Evolutionary conservation across 2,888 invertebrate species (phyloP), one percentile per base, ranked within the genome.

Genomic region (Ophonus ardosiacus): DNA sequence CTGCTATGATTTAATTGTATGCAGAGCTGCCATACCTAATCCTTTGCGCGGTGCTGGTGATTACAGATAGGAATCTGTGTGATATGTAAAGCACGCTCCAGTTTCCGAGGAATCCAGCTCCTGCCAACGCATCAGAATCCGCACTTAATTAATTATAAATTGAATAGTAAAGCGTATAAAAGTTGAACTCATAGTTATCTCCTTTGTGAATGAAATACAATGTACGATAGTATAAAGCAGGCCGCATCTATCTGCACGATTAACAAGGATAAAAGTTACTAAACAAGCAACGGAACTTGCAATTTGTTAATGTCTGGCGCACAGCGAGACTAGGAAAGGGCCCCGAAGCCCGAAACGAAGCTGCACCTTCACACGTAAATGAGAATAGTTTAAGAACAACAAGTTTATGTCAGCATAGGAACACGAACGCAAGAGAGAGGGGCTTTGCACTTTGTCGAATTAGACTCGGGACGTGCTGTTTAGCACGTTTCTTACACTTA

Each of bases 351-450:
- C 18, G 59, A 74, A 71, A 71, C 59, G 43, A 31, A 57, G 76
- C 78, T 78, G 65, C 65, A 84, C 51, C 65, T 84, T 78, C 84
- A 84, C 76, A 78, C 82, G 31, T 78, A 84, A 84, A 84, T 84
- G 63, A 24, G 65, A 84, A 84, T 78, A 84, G 84, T 84, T 84
- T 65, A 78, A 84, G 78, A 78, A 83, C 83, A 83, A 76, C 81
- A 81, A 68, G 63, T 24, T 68, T 80, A 80, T 81, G 81, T 81
- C 65, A 81, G 81, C 65, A 43, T 43, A 43, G 18, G 18, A 17
- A 18, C 43, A 43, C 18, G 43, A 68, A 13, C 24, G 21, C 63
- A 24, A 63, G 21, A 31, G 31, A 31, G 63, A 24, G 15, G 10
- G 18, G 40, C 3, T 43, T 74, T 74, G 71, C 43, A 43, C 40